Evolutionary conservation across 2,113 vertebrate species (phyloP), one percentile per base, ranked within the genome.

Genomic region (Ophiodon elongatus): DNA sequence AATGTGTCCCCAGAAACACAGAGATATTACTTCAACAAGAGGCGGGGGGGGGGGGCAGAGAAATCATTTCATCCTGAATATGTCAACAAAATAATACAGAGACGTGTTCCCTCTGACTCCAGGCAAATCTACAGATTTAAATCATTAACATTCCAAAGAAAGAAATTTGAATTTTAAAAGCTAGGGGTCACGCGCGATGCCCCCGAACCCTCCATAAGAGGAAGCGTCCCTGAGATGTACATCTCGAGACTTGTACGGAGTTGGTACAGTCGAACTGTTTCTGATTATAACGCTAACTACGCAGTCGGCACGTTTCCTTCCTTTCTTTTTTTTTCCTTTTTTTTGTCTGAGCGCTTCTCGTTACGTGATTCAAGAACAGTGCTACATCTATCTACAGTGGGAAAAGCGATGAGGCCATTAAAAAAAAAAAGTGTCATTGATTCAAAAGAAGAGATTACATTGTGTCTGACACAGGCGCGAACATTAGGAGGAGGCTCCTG

Each of bases 391-490:
- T 83, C 70, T 73, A 14, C 27, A 41, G 15, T 25, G 23, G 64
- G 77, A 80, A 86, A 87, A 87, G 80, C 35, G 56, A 88, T 87
- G 83, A 90, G 77, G 83, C 81, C 63, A 67, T 79, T 54, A 57
- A 57, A 27, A 60, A 59, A 81, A 84, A 87, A 86, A 91, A 89
- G 82, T 76, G 88, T 81, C 92, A 92, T 86, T 89, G 88, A 93
- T 94, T 93, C 91, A 87, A 88, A 89, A 89, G 88, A 47, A 89
- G 93, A 91, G 91, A 95, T 94, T 91, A 88, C 90, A 92, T 90
- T 92, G 90, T 91, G 89, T 88, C 85, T 89, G 92, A 93, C 92
- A 92, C 81, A 83, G 80, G 88, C 67, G 71, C 73, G 89, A 89
- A 91, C 89, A 90, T 90, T 93, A 91, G 82, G 90, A 92, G 85